A percentile compares a stretch with the other conserved stretches of the same genome.
These are phyloP conservation scores for Oryzias woworae DNA, from an alignment of 2,113 vertebrate genomes.

Conservation along the genomic window DNA sequence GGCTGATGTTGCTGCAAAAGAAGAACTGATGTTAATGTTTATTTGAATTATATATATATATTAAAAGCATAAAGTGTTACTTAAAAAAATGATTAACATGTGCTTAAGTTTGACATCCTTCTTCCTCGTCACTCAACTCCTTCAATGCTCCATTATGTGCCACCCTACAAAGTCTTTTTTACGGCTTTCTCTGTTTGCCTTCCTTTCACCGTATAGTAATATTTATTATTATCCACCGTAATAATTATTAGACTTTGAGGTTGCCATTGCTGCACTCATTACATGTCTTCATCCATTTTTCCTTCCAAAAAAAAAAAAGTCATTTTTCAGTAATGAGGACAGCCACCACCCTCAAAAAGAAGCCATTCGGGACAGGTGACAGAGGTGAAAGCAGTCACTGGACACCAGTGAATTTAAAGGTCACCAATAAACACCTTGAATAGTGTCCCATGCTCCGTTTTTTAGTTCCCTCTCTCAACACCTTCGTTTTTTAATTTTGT, in stretches of 20 bases:
- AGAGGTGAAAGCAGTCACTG: slow-evolving; percentile 23
- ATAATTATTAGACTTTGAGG: slow-evolving; percentile 21
- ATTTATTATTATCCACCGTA: not conserved
- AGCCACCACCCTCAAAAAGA: slow-evolving; percentile 2
- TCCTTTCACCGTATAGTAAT: slow-evolving; percentile 1
- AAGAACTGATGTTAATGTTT: too few relatives aligned
- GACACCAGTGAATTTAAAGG: slow-evolving; percentile 27
- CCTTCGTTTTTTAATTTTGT: too few relatives aligned
- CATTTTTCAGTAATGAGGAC: not conserved
- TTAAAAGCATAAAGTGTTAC: too few relatives aligned
- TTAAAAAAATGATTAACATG: too few relatives aligned
- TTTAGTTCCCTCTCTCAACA: too few relatives aligned
- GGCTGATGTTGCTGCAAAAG: too few relatives aligned
- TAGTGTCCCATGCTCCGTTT: not conserved
- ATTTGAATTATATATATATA: too few relatives aligned
- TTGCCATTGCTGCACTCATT: slow-evolving; percentile 13
- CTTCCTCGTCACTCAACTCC: not conserved
- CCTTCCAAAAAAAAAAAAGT: slow-evolving; percentile 19
- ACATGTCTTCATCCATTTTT: slow-evolving; percentile 23
- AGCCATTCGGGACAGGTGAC: slow-evolving; percentile 17
- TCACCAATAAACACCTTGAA: not conserved
- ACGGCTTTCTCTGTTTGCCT: slow-evolving; percentile 18
- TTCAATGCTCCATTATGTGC: slow-evolving; percentile 35
- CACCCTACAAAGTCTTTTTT: slow-evolving; percentile 30
- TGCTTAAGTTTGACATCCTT: too few relatives aligned